Evolutionary conservation across 2,888 invertebrate species (phyloP), one percentile per base, ranked within the genome.

Genomic region (Apomyelois bistriatella): DNA sequence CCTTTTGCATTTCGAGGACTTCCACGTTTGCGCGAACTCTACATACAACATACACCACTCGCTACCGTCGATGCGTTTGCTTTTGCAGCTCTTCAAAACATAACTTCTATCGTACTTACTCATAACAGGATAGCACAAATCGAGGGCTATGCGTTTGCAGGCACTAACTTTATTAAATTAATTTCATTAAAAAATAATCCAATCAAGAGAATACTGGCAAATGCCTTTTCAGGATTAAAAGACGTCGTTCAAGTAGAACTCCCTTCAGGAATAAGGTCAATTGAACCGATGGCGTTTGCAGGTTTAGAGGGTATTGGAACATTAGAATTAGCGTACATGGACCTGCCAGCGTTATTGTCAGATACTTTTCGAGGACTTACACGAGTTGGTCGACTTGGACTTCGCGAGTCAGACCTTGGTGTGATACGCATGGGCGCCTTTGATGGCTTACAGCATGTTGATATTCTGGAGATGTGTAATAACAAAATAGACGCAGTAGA

Each of bases 1-100:
- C 95, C 95, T 49, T 96, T 96, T 79, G 96, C 97, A 51, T 97
- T 98, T 82, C 93, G 95, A 28, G 96, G 96, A 8, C 83, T 98
- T 52, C 94, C 94, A 3, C 92, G 95, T 10, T 92, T 98, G 6
- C 92, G 92, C 70, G 96, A 94, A 72, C 92, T 96, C 38, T 95
- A 96, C 64, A 96, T 98, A 62, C 96, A 97, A 73, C 94, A 97
- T 68, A 97, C 98, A 9, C 96, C 95, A 1, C 87, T 98, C 51
- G 91, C 94, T 48, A 94, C 93, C 30, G 94, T 98, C 53, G 94
- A 96, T 37, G 94, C 95, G 52, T 96, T 95, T 72, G 95, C 97
- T 10, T 96, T 98, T 74, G 95, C 96, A 40, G 95, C 95, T 0
- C 90, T 97, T 12, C 95, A 96, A 68, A 96, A 96, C 71, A 93